Evolutionary conservation across 35 echinoderm and acorn worm genomes (phyloP).

Genomic region (Lytechinus pictus): DNA sequence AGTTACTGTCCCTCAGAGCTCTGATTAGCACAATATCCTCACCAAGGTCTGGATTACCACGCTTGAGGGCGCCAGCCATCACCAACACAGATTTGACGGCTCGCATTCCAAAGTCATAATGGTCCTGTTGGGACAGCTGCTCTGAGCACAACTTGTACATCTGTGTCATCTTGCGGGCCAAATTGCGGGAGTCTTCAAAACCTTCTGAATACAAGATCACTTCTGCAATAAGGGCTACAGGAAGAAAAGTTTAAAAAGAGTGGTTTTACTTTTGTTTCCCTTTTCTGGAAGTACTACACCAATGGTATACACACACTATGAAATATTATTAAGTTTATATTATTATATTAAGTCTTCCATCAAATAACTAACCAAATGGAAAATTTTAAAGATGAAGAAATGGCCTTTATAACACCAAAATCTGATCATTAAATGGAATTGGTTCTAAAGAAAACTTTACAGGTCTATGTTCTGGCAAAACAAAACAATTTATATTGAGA

Average conservation of each 20-base stretch:
- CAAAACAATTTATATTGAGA: too few relatives aligned
- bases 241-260: background rate
- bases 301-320: too few relatives aligned
- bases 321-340: too few relatives aligned
- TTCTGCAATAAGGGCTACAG: constrained; percentile 90
- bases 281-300: too few relatives aligned
- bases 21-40: constrained; percentile 98
- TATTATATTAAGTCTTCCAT: too few relatives aligned
- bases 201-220: constrained; percentile 95
- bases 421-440: too few relatives aligned
- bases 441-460: too few relatives aligned
- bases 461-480: too few relatives aligned
- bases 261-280: too few relatives aligned
- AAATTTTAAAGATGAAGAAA: too few relatives aligned
- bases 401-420: too few relatives aligned
- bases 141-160: constrained; percentile 99
- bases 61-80: constrained; percentile 94
- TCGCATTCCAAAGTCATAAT: constrained; percentile 96
- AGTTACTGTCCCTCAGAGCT: constrained; percentile 91
- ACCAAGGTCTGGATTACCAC: constrained; percentile 88
- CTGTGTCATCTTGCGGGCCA: constrained; percentile 98
- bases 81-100: constrained; percentile 96
- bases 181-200: constrained; percentile 83
- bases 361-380: too few relatives aligned
- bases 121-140: constrained; percentile 95